Evolutionary conservation across 2,888 invertebrate genomes (phyloP).

Genomic region (Dermolepida albohirtum): DNA sequence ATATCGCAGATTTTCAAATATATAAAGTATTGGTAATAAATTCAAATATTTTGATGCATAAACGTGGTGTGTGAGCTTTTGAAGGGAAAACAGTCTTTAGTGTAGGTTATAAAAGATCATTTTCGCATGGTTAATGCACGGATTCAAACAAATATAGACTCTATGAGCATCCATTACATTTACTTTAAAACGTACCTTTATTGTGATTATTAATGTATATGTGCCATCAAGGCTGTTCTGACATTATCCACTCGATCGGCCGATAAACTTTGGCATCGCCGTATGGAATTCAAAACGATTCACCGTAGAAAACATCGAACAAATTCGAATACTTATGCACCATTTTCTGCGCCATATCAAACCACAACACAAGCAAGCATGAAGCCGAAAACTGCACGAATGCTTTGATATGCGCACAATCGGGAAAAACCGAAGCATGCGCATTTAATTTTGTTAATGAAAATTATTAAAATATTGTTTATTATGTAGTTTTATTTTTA

Average conservation of each 20-base stretch:
- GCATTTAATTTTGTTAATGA: constrained; percentile 2
- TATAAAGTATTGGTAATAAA: constrained; percentile 14
- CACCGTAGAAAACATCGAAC: constrained; percentile 19
- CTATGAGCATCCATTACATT: constrained; percentile 63
- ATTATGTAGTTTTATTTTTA: no score
- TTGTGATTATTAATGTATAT: constrained; percentile 39
- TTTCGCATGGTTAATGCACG: constrained; percentile 58
- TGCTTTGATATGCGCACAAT: no score
- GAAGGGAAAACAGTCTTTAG: constrained; percentile 64
- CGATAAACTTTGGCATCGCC: background rate
- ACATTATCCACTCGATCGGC: background rate
- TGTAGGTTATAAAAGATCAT: constrained; percentile 62
- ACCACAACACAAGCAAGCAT: constrained; percentile 43
- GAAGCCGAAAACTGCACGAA: constrained; percentile 12
- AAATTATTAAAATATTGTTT: no score
- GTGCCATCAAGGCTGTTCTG: constrained; percentile 13
- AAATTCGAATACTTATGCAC: constrained; percentile 37
- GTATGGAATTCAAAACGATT: constrained; percentile 23
- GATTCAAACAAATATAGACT: constrained; percentile 64
- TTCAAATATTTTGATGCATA: constrained; percentile 41
- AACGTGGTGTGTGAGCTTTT: constrained; percentile 41
- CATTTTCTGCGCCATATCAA: constrained; percentile 49
- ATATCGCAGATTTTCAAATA: background rate
- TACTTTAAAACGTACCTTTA: constrained; percentile 58
- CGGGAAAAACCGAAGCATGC: background rate